Evolutionary conservation across 1,140 invertebrate species (phyloP).

Genomic region (Bombus pascuorum): DNA sequence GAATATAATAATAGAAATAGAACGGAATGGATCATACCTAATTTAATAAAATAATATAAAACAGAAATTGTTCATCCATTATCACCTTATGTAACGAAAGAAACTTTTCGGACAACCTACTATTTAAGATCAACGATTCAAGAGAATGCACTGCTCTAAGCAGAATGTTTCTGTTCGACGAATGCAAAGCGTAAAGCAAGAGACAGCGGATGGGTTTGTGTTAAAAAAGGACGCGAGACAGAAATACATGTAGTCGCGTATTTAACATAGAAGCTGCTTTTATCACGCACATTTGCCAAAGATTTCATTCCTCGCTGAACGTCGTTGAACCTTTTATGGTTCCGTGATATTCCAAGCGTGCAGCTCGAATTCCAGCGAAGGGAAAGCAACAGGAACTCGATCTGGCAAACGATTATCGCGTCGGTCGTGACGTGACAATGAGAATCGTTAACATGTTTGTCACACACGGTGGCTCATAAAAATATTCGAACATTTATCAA

Average conservation of each 20-base stretch:
- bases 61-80: too few relatives aligned
- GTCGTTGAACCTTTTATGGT: background rate
- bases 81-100: too few relatives aligned
- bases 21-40: too few relatives aligned
- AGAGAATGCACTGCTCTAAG: background rate
- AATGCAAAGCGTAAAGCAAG: background rate
- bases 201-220: background rate
- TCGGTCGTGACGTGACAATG: background rate
- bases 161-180: background rate
- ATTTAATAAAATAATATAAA: too few relatives aligned
- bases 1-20: too few relatives aligned
- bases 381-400: background rate
- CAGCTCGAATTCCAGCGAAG: constrained; percentile 11
- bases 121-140: background rate
- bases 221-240: background rate
- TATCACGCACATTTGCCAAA: background rate
- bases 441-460: constrained; percentile 8
- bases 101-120: background rate
- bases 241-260: background rate
- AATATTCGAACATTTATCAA: too few relatives aligned
- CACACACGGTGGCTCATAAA: background rate
- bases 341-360: background rate
- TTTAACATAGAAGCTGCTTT: background rate
- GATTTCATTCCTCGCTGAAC: background rate
- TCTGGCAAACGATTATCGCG: constrained; percentile 1